A percentile compares a stretch with the other conserved stretches of the same genome.
These are phyloP conservation scores for Didymodactylos carnosus DNA, from an alignment of 2,888 invertebrate species.

Conservation along the genomic window DNA sequence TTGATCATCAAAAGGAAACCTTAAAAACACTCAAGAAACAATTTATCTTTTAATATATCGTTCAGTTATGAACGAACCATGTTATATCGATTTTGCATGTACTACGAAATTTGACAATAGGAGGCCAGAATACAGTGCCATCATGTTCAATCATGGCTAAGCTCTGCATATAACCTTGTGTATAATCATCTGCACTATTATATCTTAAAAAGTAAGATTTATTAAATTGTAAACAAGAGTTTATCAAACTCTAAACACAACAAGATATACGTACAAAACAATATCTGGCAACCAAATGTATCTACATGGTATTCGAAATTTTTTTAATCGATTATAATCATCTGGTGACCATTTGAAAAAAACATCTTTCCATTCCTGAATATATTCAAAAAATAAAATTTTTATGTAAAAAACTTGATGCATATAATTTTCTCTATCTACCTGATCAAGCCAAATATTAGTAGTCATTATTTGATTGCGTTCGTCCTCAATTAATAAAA, in stretches of 20 bases:
- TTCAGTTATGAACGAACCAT: too few species aligned
- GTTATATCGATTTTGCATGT: conserved; percentile 41
- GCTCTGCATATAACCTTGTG: conserved; percentile 40
- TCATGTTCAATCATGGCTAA: conserved; percentile 39
- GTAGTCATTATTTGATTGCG: conserved; percentile 40
- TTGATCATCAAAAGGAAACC: conserved; percentile 41
- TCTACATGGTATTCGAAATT: conserved; percentile 18
- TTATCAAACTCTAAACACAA: too few species aligned
- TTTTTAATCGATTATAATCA: conserved; percentile 18
- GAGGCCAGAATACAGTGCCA: conserved; percentile 43
- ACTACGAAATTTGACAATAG: conserved; percentile 40
- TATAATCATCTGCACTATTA: conserved; percentile 16
- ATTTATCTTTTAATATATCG: neutral
- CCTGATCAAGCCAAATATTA: conserved; percentile 40
- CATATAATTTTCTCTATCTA: conserved; percentile 16
- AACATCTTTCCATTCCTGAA: conserved; percentile 41
- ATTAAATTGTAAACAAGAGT: too few species aligned
- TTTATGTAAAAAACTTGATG: neutral
- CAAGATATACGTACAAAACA: conserved; percentile 53
- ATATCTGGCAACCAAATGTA: conserved; percentile 43
- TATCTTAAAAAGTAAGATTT: too few species aligned
- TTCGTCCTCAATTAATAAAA: conserved; percentile 34
- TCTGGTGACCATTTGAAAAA: conserved; percentile 19
- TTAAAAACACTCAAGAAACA: too few species aligned
- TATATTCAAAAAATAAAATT: neutral